Evolutionary conservation across 2,113 vertebrate species (phyloP).

Genomic region (Numenius arquata): DNA sequence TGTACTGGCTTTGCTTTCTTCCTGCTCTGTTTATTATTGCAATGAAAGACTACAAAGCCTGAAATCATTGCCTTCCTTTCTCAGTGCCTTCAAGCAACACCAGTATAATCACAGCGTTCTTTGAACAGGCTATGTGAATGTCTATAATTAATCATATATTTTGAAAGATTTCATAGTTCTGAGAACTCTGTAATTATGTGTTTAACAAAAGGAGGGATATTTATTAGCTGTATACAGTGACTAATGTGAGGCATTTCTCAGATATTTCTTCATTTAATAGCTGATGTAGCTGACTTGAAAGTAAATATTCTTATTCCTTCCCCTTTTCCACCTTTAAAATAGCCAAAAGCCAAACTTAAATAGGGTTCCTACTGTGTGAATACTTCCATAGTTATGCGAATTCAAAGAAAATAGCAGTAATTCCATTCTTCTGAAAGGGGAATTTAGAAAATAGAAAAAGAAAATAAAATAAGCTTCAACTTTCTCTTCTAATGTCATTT

Average conservation of each 20-base stretch:
- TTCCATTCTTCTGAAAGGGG: not conserved
- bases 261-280: not conserved
- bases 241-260: not conserved
- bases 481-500: not conserved
- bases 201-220: not conserved
- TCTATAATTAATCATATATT: not conserved
- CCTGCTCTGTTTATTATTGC: not conserved
- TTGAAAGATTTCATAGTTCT: not conserved
- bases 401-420: not conserved
- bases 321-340: not conserved
- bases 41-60: not conserved
- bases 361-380: not conserved
- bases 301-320: not conserved
- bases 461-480: not conserved
- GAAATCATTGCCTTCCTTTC: not conserved
- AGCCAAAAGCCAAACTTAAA: not conserved
- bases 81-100: not conserved
- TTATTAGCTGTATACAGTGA: not conserved
- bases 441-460: not conserved
- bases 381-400: not conserved
- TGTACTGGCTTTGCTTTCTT: not conserved
- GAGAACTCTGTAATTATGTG: not conserved
- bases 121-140: not conserved
- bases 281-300: not conserved
- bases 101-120: not conserved